These are phyloP conservation scores for Palloptera scutellata DNA, from an alignment of 2,888 invertebrate species.

Conservation along the genomic window DNA sequence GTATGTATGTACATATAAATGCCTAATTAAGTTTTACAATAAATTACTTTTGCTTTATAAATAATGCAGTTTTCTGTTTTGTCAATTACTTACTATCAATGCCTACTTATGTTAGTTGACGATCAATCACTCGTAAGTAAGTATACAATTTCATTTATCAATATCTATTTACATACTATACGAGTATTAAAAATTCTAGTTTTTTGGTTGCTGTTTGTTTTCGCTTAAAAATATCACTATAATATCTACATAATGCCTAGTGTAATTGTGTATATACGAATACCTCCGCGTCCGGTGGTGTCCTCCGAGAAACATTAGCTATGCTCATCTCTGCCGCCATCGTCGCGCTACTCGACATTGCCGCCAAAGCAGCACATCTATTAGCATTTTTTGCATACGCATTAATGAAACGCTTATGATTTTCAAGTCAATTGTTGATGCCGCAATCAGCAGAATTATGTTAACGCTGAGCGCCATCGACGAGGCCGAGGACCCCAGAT, in stretches of 20 bases:
- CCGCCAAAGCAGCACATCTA: constrained; percentile 18
- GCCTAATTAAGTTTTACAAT: constrained; percentile 14
- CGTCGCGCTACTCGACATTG: constrained; percentile 8
- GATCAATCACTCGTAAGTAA: constrained; percentile 9
- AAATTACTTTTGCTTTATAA: constrained; percentile 10
- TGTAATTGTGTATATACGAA: background rate
- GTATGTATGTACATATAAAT: too few species aligned
- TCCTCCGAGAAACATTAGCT: too few species aligned
- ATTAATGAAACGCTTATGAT: constrained; percentile 13
- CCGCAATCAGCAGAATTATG: constrained; percentile 55
- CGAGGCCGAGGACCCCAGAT: constrained; percentile 68
- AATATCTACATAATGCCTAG: background rate
- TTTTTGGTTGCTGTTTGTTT: constrained; percentile 3
- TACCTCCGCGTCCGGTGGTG: too few species aligned
- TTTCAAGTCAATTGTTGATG: constrained; percentile 45
- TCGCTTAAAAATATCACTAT: constrained; percentile 5
- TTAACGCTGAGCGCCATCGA: constrained; percentile 56
- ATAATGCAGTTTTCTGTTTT: too few species aligned
- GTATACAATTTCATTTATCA: constrained; percentile 12
- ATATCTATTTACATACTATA: constrained; percentile 21
- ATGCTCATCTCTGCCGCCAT: too few species aligned
- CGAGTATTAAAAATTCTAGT: too few species aligned
- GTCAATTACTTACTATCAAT: constrained; percentile 14
- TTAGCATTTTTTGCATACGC: background rate
- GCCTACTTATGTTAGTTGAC: constrained; percentile 3